phyloP scores from a whole-genome alignment of 2,113 vertebrate genomes.

The Etheostoma cragini region DNA sequence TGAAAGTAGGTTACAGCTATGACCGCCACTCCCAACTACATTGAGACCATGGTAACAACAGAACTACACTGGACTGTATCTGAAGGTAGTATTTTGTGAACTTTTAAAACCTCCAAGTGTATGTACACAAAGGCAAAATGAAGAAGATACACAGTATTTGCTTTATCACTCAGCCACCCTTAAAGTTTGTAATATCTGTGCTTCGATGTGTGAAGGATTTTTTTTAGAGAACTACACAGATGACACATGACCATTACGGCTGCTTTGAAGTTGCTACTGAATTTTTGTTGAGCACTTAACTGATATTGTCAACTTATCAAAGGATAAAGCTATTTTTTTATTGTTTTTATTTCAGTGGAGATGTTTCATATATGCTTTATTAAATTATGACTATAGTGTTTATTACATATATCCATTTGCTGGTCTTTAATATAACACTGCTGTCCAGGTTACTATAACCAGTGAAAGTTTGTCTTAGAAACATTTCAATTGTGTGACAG shows the following conservation, averaged over 20 bases:
- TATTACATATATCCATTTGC: background rate
- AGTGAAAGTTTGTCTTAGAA: background rate
- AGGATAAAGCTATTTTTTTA: background rate
- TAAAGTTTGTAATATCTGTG: slow-evolving; percentile 2
- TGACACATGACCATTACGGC: background rate
- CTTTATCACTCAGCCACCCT: background rate
- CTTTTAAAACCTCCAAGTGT: background rate
- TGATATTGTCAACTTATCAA: background rate
- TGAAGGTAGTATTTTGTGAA: background rate
- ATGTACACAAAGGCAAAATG: background rate
- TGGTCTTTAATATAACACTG: background rate
- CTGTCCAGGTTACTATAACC: background rate
- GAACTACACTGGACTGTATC: background rate
- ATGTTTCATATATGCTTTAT: background rate
- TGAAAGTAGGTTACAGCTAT: slow-evolving; percentile 21
- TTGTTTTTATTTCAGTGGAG: background rate
- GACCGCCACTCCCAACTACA: background rate
- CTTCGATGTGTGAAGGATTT: background rate
- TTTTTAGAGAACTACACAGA: background rate
- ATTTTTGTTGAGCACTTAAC: background rate
- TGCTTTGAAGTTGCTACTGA: background rate
- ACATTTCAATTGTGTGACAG: background rate
- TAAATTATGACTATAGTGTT: background rate
- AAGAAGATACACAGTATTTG: background rate
- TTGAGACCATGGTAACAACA: background rate